These are phyloP conservation scores for Acanthosepion pharaonis DNA, from an alignment of 2,888 invertebrate species.

Conservation along the genomic window DNA sequence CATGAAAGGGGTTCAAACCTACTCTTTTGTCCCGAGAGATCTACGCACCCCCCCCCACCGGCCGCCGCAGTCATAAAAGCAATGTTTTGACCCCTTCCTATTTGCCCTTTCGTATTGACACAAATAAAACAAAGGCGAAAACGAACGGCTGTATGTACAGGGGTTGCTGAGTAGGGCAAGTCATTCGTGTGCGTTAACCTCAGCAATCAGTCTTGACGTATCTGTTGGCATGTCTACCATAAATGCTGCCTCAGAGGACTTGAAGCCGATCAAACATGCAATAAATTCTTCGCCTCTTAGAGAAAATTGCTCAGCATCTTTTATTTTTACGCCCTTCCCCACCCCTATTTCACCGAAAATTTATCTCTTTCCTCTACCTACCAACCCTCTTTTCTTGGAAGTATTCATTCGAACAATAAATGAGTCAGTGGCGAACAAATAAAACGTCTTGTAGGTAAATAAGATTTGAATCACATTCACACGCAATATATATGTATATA, in stretches of 20 bases:
- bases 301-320: not conserved
- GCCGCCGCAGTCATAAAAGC: not conserved
- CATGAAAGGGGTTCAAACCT: too few species aligned
- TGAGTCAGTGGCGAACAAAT: too few species aligned
- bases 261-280: not conserved
- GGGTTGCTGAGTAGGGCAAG: not conserved
- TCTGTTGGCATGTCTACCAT: not conserved
- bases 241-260: not conserved
- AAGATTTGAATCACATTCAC: too few species aligned
- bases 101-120: not conserved
- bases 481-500: too few species aligned
- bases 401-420: too few species aligned
- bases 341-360: not conserved
- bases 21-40: not conserved
- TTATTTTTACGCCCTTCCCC: not conserved
- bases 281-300: not conserved
- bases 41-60: rapidly evolving
- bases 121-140: not conserved
- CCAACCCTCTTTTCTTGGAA: too few species aligned
- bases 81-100: not conserved
- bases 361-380: too few species aligned
- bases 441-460: too few species aligned
- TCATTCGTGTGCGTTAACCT: not conserved
- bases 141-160: not conserved
- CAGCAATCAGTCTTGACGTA: not conserved